Evolutionary conservation across 2,113 vertebrate genomes (phyloP).

Genomic region (Callorhinus ursinus): DNA sequence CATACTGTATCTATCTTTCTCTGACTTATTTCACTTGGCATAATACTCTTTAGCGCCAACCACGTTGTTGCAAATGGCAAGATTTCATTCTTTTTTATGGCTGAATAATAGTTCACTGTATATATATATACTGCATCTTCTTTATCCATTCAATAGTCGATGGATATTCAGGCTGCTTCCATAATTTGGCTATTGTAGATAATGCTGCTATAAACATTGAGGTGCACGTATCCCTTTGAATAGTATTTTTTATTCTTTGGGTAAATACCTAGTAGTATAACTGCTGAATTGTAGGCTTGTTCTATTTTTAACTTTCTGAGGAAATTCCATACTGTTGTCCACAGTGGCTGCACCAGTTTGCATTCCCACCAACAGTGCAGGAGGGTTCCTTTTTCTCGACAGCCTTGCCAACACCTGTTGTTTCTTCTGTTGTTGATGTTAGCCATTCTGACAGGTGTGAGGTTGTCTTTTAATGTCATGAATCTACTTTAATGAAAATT

Average conservation of each 20-base stretch:
- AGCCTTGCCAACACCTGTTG: not conserved
- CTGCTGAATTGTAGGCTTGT: not conserved
- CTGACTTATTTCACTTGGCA: not conserved
- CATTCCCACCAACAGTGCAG: not conserved
- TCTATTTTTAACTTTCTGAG: not conserved
- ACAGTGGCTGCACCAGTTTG: not conserved
- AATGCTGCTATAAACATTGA: not conserved
- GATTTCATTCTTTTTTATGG: not conserved
- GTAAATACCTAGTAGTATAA: not conserved
- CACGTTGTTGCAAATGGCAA: not conserved
- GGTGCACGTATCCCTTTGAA: not conserved
- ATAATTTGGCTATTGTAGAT: not conserved
- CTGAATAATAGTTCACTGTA: not conserved
- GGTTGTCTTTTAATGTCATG: not conserved
- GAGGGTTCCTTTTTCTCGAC: not conserved
- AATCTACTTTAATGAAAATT: not conserved
- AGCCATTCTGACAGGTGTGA: not conserved
- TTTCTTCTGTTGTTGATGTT: not conserved
- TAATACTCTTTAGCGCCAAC: not conserved
- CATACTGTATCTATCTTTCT: not conserved
- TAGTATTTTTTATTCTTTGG: not conserved
- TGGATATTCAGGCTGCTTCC: not conserved
- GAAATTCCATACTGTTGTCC: not conserved
- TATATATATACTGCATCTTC: not conserved
- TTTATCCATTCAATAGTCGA: not conserved